A percentile compares a stretch with the other conserved stretches of the same genome.
Conservation (phyloP, 2,113 vertebrate species). For the Poecilia latipinna region DNA sequence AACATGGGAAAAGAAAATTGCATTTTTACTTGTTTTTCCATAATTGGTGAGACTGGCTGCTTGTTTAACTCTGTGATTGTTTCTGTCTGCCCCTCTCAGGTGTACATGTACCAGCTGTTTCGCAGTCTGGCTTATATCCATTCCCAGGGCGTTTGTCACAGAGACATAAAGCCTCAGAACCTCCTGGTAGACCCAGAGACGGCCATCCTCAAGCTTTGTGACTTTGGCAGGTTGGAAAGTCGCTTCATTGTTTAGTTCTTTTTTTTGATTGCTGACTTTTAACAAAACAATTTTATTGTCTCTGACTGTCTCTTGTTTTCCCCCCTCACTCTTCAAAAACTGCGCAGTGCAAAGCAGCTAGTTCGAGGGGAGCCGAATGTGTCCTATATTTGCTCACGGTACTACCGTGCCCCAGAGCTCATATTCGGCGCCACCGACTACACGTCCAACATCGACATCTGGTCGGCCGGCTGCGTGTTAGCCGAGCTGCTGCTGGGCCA, state of each 20-base stretch:
- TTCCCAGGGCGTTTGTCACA: conserved; percentile 94
- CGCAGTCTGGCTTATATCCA: conserved; percentile 95
- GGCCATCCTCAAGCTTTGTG: conserved; percentile 92
- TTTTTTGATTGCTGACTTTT: neutral
- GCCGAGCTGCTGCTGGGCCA: conserved; percentile 91
- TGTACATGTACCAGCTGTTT: conserved; percentile 97
- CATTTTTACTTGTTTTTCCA: neutral
- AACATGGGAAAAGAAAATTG: neutral
- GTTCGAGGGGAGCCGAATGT: conserved; percentile 93
- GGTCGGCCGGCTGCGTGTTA: conserved; percentile 92
- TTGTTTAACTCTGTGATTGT: neutral
- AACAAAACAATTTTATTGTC: neutral
- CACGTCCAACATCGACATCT: conserved; percentile 93
- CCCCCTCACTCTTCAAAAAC: neutral
- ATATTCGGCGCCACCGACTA: conserved; percentile 96
- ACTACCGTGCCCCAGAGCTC: conserved; percentile 93
- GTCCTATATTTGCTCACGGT: conserved; percentile 95
- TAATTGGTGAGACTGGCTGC: neutral
- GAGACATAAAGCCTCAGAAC: conserved; percentile 95
- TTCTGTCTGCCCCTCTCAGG: conserved; percentile 71
- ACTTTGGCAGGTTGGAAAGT: conserved; percentile 89
- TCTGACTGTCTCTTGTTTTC: neutral
- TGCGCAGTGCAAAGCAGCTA: conserved; percentile 89
- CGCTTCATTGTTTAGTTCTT: neutral
- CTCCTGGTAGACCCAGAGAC: conserved; percentile 93